phyloP scores from a whole-genome alignment of 2,888 invertebrate genomes.

The Yponomeuta sedellus region DNA sequence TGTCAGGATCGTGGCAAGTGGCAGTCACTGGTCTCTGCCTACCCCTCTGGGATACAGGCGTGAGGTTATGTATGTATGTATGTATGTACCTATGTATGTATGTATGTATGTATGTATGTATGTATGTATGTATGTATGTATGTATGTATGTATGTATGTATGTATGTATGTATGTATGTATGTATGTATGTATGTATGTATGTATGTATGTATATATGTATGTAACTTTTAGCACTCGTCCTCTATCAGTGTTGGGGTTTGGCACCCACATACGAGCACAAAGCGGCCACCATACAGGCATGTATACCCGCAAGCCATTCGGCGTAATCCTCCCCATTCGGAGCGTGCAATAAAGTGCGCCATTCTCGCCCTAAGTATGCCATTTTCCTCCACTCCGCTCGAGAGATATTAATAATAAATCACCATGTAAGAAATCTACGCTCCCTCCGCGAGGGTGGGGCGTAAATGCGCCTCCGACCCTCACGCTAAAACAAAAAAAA shows the following conservation, averaged over 20 bases:
- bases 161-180: too few relatives aligned
- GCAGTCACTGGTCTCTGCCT: too few relatives aligned
- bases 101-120: too few relatives aligned
- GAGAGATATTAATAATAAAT: slow-evolving; percentile 68
- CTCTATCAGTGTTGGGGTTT: background rate
- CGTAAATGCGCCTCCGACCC: slow-evolving; percentile 58
- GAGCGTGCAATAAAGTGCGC: slow-evolving; percentile 43
- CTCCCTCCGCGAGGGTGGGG: slow-evolving; percentile 55
- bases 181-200: too few relatives aligned
- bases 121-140: too few relatives aligned
- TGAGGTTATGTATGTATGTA: too few relatives aligned
- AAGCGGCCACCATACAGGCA: background rate
- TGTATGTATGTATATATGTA: too few relatives aligned
- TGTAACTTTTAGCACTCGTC: too few relatives aligned
- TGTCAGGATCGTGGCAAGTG: too few relatives aligned
- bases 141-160: too few relatives aligned
- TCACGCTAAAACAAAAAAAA: slow-evolving; percentile 50
- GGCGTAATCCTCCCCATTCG: slow-evolving; percentile 22
- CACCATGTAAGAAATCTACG: slow-evolving; percentile 69
- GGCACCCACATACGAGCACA: background rate
- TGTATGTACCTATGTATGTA: too few relatives aligned
- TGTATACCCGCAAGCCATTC: slow-evolving; percentile 12
- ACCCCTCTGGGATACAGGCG: too few relatives aligned
- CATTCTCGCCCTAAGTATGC: slow-evolving; percentile 45
- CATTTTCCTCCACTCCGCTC: slow-evolving; percentile 55